A percentile compares a stretch with the other conserved stretches of the same genome.
Evolutionary conservation across 2,888 invertebrate genomes (phyloP).

Genomic region (Drosophila infuscata): DNA sequence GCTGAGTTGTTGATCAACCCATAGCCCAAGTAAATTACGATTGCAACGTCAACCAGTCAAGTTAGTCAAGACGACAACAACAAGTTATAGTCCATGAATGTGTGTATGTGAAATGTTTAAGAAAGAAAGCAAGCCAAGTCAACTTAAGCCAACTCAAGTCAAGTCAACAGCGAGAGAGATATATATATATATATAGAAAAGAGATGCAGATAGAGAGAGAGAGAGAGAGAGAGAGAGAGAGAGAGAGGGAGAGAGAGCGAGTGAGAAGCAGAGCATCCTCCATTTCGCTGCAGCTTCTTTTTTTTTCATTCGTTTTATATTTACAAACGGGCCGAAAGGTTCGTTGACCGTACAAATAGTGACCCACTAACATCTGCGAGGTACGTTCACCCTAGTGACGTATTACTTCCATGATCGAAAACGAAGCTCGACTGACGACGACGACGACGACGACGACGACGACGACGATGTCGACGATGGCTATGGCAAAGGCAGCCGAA

Average conservation of each 20-base stretch:
- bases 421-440: constrained; percentile 43
- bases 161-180: constrained; percentile 2
- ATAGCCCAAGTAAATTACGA: constrained; percentile 82
- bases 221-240: neutral
- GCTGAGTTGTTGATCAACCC: constrained; percentile 71
- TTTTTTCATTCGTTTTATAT: constrained; percentile 67
- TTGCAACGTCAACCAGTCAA: constrained; percentile 77
- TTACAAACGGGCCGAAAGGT: constrained; percentile 84
- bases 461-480: constrained; percentile 20
- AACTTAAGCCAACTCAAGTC: neutral
- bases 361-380: constrained; percentile 86
- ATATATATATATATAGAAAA: neutral
- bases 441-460: constrained; percentile 7
- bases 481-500: constrained; percentile 48
- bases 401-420: constrained; percentile 81
- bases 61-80: constrained; percentile 77
- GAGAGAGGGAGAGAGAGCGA: neutral
- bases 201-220: neutral
- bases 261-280: constrained; percentile 50
- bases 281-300: constrained; percentile 60
- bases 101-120: constrained; percentile 61
- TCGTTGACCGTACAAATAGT: constrained; percentile 85
- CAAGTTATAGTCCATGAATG: constrained; percentile 45
- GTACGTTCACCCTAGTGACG: constrained; percentile 86
- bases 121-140: constrained; percentile 77